Evolutionary conservation across 2,797 vertebrate species (phyloP).

Genomic region (Manis crassicaudata): DNA sequence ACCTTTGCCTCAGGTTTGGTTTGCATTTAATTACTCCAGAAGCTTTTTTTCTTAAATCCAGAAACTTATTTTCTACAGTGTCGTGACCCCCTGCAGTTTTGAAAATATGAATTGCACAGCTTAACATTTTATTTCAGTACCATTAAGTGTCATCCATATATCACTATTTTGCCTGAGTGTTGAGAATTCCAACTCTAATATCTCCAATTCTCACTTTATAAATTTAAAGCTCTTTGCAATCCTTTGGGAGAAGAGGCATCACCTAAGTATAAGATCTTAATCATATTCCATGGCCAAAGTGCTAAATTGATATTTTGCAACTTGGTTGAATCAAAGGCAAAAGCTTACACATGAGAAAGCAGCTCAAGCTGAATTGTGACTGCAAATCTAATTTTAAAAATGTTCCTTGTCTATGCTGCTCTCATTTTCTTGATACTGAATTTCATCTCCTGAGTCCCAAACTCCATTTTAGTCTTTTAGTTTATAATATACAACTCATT

Average conservation of each 20-base stretch:
- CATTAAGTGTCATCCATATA: neutral
- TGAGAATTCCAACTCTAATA: neutral
- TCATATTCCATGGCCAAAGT: neutral
- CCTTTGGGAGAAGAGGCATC: neutral
- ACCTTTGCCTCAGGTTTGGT: neutral
- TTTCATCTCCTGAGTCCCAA: constrained; percentile 31
- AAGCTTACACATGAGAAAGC: constrained; percentile 44
- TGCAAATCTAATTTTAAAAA: constrained; percentile 52
- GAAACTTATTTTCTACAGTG: neutral
- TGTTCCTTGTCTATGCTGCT: constrained; percentile 23
- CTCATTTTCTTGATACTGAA: constrained; percentile 44
- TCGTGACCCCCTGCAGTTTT: neutral
- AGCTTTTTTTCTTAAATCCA: neutral
- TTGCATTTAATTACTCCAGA: constrained; percentile 2
- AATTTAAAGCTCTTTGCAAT: neutral
- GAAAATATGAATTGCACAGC: neutral
- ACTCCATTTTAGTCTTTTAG: constrained; percentile 26
- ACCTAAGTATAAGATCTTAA: constrained; percentile 17
- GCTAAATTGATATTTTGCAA: constrained; percentile 54
- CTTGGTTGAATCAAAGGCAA: constrained; percentile 18
- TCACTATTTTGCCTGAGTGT: neutral
- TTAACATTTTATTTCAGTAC: neutral
- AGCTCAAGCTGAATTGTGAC: constrained; percentile 24
- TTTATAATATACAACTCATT: constrained; percentile 49
- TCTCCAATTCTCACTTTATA: neutral